These are phyloP conservation scores for Lucilia sericata DNA, from an alignment of 1,140 invertebrate genomes.

Conservation along the genomic window DNA sequence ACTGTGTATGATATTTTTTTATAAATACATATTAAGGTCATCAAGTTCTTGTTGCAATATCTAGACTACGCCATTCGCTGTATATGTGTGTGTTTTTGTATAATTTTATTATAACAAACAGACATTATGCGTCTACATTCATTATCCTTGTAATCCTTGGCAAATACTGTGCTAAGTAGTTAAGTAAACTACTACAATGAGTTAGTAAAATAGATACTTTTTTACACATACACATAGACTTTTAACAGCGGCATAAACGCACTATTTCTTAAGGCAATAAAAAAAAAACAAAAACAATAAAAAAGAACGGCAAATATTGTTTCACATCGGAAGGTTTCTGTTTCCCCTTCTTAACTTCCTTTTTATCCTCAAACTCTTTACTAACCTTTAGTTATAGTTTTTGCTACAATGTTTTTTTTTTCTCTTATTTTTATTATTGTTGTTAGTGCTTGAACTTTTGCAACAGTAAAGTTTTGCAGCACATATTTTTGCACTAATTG, in stretches of 20 bases:
- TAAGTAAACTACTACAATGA: slow-evolving; percentile 33
- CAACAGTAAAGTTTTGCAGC: neutral
- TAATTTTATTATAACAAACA: neutral
- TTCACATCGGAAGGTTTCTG: neutral
- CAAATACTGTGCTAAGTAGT: slow-evolving; percentile 43
- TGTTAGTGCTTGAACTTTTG: neutral
- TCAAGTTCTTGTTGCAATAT: no score
- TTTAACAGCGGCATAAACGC: neutral
- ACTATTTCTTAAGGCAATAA: slow-evolving; percentile 6
- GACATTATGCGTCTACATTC: slow-evolving; percentile 39
- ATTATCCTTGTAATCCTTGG: slow-evolving; percentile 44
- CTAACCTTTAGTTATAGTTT: neutral
- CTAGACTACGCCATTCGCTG: no score
- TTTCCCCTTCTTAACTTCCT: neutral
- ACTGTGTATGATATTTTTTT: no score
- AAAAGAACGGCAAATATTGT: slow-evolving; percentile 7
- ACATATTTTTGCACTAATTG: slow-evolving; percentile 42
- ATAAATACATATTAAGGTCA: no score
- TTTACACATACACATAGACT: neutral
- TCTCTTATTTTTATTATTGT: neutral
- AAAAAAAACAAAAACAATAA: neutral
- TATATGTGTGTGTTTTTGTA: no score
- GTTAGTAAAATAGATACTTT: slow-evolving; percentile 21
- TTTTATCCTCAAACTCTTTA: neutral
- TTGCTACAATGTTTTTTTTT: neutral